These are phyloP conservation scores for Drosophila seguyi DNA, from an alignment of 1,140 invertebrate genomes.

Conservation along the genomic window DNA sequence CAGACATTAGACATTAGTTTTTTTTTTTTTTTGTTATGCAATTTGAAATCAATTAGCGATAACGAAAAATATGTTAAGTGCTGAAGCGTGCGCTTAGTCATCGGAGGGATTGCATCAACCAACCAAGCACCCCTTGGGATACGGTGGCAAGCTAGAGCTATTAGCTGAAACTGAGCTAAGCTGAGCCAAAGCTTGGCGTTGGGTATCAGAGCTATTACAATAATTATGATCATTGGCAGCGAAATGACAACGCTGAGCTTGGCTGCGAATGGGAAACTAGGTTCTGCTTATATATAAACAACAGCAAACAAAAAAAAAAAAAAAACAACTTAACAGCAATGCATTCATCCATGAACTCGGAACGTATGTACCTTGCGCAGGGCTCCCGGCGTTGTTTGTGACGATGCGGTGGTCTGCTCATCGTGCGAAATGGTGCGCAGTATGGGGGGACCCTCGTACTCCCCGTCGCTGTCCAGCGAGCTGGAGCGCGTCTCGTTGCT, in stretches of 20 bases:
- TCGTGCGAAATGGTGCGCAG: constrained; percentile 79
- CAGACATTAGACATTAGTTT: background rate
- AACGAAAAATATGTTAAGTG: constrained; percentile 34
- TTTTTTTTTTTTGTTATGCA: constrained; percentile 22
- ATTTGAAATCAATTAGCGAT: constrained; percentile 46
- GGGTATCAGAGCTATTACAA: background rate
- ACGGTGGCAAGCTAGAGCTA: background rate
- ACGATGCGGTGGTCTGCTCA: constrained; percentile 64
- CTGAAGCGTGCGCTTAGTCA: constrained; percentile 43
- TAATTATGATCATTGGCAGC: background rate
- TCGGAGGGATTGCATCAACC: constrained; percentile 29
- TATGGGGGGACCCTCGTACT: constrained; percentile 80
- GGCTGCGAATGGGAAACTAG: background rate
- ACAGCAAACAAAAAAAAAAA: background rate
- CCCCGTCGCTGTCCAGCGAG: constrained; percentile 85
- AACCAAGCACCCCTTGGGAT: background rate
- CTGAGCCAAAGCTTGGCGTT: background rate
- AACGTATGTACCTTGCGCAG: constrained; percentile 73
- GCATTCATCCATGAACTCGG: constrained; percentile 6
- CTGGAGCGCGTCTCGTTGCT: constrained; percentile 85
- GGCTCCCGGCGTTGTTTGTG: constrained; percentile 75
- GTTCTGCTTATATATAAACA: background rate
- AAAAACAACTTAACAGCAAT: background rate
- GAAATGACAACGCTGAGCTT: constrained; percentile 7
- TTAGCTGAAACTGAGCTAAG: background rate